These are phyloP conservation scores for Pipistrellus kuhlii DNA, from an alignment of 2,797 vertebrate genomes.

Conservation along the genomic window DNA sequence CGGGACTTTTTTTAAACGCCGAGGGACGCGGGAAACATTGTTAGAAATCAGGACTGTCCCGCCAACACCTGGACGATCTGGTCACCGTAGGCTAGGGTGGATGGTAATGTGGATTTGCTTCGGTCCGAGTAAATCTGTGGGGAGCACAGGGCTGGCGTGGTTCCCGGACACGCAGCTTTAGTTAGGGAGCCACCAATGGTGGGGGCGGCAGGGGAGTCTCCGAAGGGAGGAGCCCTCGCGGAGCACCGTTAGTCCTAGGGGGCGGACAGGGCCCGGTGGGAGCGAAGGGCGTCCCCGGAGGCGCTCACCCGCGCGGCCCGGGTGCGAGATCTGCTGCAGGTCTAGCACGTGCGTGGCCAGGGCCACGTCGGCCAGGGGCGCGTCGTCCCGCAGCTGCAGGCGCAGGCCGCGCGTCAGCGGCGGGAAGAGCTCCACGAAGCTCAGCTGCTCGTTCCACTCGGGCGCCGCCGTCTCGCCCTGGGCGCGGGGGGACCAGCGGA, in stretches of 20 bases:
- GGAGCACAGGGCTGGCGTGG: neutral
- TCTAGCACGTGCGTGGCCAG: conserved; percentile 95
- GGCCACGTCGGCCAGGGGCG: conserved; percentile 91
- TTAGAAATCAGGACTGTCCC: no score
- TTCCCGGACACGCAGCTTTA: neutral
- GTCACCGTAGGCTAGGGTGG: no score
- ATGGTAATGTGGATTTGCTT: neutral
- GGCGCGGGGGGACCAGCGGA: neutral
- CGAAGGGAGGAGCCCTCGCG: neutral
- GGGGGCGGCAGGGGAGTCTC: neutral
- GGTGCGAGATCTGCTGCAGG: conserved; percentile 94
- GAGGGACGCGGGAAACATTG: no score
- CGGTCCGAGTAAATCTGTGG: neutral
- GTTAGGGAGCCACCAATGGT: neutral
- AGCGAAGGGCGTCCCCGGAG: accelerated
- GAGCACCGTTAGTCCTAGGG: neutral
- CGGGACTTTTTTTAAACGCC: no score
- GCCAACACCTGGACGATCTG: no score
- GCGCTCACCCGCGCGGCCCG: conserved; percentile 92
- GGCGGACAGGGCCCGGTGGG: neutral
- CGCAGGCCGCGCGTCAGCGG: conserved; percentile 93
- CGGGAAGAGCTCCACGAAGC: conserved; percentile 96
- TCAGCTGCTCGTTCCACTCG: conserved; percentile 95
- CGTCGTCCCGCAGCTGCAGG: conserved; percentile 94
- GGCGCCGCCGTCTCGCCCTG: conserved; percentile 95